These are phyloP conservation scores for Ammodytes marinus DNA, from an alignment of 2,113 vertebrate species.

Conservation along the genomic window DNA sequence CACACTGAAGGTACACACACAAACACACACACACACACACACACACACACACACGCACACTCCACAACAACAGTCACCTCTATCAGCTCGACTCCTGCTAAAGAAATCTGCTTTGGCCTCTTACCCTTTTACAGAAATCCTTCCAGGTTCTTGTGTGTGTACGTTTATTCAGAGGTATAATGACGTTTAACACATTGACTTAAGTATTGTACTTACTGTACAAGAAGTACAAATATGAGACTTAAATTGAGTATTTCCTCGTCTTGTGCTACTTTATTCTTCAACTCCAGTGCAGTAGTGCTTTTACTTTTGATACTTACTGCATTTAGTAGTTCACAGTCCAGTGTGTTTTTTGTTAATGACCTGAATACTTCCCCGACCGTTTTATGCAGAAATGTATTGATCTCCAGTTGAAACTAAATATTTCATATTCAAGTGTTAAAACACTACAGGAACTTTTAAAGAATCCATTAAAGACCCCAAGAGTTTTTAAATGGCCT, in stretches of 20 bases:
- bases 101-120: not conserved
- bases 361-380: not conserved
- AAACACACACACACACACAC: constrained; percentile 10
- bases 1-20: constrained; percentile 88
- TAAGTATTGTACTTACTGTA: not conserved
- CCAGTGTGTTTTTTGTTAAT: not conserved
- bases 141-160: not conserved
- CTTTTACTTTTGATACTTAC: not conserved
- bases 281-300: not conserved
- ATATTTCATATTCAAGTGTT: not conserved
- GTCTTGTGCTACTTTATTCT: not conserved
- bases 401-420: not conserved
- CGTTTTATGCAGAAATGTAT: not conserved
- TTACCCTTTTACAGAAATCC: not conserved
- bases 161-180: not conserved
- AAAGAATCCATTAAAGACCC: not conserved
- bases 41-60: not conserved
- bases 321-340: not conserved
- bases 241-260: not conserved
- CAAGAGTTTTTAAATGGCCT: not conserved
- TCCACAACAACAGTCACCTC: not conserved
- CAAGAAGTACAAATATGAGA: not conserved
- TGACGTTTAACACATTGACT: not conserved
- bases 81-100: not conserved
- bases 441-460: not conserved